Conservation (phyloP, 2,888 invertebrate species). For the Standfussiana lucernea region DNA sequence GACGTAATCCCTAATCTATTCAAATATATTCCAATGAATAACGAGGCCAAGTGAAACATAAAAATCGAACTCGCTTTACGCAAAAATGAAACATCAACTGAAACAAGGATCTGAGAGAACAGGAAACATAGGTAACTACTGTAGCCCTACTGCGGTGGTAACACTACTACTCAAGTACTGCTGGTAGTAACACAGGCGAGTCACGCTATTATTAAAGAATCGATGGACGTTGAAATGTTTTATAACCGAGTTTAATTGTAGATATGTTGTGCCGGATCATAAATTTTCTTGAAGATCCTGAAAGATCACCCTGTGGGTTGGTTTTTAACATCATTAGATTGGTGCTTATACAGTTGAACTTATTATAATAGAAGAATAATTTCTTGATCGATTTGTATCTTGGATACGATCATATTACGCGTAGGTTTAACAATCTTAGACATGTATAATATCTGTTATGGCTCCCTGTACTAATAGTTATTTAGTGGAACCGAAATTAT, state of each 20-base stretch:
- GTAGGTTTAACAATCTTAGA: too few relatives aligned
- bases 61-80: not conserved
- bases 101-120: not conserved
- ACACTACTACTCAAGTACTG: too few relatives aligned
- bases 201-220: conserved; percentile 1
- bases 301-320: not conserved
- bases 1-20: not conserved
- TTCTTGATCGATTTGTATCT: too few relatives aligned
- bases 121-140: not conserved
- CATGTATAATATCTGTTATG: too few relatives aligned
- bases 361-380: too few relatives aligned
- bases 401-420: too few relatives aligned
- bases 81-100: not conserved
- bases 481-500: too few relatives aligned
- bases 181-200: too few relatives aligned
- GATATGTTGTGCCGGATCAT: not conserved
- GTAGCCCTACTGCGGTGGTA: too few relatives aligned
- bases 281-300: not conserved
- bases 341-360: too few relatives aligned
- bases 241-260: conserved; percentile 17
- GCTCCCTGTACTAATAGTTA: too few relatives aligned
- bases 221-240: conserved; percentile 7
- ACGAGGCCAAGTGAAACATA: not conserved
- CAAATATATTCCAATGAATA: not conserved
- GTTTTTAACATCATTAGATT: too few relatives aligned